Base-by-base conservation (phyloP, 2,797 vertebrate species). In the Pseudochromis fuscus region DNA sequence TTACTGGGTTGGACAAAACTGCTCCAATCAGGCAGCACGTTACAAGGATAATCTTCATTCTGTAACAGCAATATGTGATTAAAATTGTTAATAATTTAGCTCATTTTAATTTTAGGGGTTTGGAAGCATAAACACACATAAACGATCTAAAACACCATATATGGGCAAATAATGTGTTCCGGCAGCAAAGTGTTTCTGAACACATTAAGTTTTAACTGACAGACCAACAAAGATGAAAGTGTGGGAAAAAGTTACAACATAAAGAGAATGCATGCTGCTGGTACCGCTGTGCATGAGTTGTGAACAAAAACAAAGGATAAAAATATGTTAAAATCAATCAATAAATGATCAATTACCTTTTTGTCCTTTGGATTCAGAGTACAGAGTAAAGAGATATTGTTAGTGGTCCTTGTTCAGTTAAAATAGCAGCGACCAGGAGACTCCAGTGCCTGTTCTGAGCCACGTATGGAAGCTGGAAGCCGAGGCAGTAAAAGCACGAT, bases 1-100 rank as follows among this genome's bases (percentile, higher is more conserved):
- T 93, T 72, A 95, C 94, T n/a, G 94, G 93, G 50, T 88, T 93
- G 37, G 93, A 77, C 72, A 77, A 81, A 70, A 87, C 79, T 51
- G 87, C 83, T 83, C 90, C 92, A 68, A 94, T 77, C 63, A 94
- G 84, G 74, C 73, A 94, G 75, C 93, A 66, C 12, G 78, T 82
- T 53, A 94, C 44, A 2, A 93, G 60, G 25, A 35, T 46, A 15
- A 64, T n/a, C 81, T 88, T 92, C 94, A 95, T 94, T 83, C 92
- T 94, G 77, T 18, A 80, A 90, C 2, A 77, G 37, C 83, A 16
- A 76, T 1, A 65, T 18, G 10, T 18, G 27, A 65, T 50, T 24
- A 28, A 38, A 5, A 68, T 35, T 49, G 13, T 21, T 40, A 19
- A 45, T 38, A 30, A 21, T 55, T 65, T 1, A 46, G 4, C n/a